phyloP scores from a whole-genome alignment of 2,797 vertebrate genomes.

The Phataginus tricuspis region DNA sequence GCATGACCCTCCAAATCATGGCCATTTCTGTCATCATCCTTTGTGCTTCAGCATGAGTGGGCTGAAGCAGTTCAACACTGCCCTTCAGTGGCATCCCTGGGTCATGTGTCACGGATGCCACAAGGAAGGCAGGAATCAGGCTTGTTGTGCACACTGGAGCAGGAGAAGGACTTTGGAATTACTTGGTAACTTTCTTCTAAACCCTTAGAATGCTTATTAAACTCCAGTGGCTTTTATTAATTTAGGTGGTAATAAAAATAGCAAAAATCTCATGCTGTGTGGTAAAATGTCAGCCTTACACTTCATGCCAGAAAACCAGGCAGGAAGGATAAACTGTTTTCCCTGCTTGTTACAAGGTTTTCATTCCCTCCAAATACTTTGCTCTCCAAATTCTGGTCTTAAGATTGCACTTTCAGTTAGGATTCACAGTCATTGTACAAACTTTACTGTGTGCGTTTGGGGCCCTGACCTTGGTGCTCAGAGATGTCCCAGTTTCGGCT shows the following conservation, averaged over 20 bases:
- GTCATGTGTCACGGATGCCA: neutral
- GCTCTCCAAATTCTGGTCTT: neutral
- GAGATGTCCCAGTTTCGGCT: neutral
- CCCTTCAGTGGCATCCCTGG: rapidly evolving
- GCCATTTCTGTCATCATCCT: rapidly evolving
- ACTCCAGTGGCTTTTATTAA: neutral
- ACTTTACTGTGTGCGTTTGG: neutral
- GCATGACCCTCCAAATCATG: rapidly evolving
- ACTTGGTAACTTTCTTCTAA: neutral
- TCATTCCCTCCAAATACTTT: neutral
- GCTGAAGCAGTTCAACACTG: neutral
- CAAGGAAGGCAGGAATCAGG: neutral
- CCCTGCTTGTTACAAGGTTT: neutral
- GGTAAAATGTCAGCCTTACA: neutral
- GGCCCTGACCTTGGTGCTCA: neutral
- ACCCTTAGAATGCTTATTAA: neutral
- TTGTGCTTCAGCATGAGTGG: rapidly evolving
- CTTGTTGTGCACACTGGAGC: neutral
- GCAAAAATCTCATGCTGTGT: rapidly evolving
- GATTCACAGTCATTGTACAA: neutral
- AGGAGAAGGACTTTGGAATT: neutral
- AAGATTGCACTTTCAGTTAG: neutral
- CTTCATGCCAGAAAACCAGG: neutral
- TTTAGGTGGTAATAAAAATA: neutral
- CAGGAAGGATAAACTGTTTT: neutral